A percentile compares a stretch with the other conserved stretches of the same genome.
phyloP scores from a whole-genome alignment of 2,113 vertebrate species.

The Ammodramus savannarum region DNA sequence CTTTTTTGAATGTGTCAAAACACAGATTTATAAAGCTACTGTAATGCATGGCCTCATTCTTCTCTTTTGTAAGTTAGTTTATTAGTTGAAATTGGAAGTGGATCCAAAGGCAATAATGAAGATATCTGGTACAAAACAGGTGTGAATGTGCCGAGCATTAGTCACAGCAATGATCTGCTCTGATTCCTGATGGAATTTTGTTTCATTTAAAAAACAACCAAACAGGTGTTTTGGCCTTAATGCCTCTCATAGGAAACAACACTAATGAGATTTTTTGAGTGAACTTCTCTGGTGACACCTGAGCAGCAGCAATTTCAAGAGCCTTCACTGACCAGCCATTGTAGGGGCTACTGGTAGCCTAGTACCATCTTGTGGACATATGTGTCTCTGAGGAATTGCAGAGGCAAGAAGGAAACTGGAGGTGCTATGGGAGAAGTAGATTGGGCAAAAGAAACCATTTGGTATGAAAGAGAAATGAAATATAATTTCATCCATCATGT shows the following conservation, averaged over 20 bases:
- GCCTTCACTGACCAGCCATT: background rate
- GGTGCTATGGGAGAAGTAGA: background rate
- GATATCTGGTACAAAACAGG: background rate
- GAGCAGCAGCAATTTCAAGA: background rate
- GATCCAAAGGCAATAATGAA: background rate
- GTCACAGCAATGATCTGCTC: background rate
- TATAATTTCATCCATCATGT: background rate
- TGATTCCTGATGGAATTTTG: background rate
- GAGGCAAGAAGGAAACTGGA: background rate
- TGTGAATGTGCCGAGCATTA: background rate
- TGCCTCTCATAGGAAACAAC: background rate
- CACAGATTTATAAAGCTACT: background rate
- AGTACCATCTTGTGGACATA: slow-evolving; percentile 51
- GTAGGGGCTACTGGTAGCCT: slow-evolving; percentile 23
- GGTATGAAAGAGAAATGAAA: background rate
- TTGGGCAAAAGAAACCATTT: background rate
- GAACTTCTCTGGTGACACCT: background rate
- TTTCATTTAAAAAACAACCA: background rate
- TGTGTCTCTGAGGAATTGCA: background rate
- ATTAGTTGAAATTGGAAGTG: background rate
- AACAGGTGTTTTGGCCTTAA: background rate
- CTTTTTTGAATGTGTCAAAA: background rate
- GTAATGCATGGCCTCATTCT: background rate
- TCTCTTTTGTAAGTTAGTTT: background rate
- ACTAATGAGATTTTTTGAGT: background rate